Percentiles rank a stretch among this genome's conserved stretches.
These are phyloP conservation scores for Nebria ingens DNA, from an alignment of 1,140 invertebrate genomes.

Conservation along the genomic window DNA sequence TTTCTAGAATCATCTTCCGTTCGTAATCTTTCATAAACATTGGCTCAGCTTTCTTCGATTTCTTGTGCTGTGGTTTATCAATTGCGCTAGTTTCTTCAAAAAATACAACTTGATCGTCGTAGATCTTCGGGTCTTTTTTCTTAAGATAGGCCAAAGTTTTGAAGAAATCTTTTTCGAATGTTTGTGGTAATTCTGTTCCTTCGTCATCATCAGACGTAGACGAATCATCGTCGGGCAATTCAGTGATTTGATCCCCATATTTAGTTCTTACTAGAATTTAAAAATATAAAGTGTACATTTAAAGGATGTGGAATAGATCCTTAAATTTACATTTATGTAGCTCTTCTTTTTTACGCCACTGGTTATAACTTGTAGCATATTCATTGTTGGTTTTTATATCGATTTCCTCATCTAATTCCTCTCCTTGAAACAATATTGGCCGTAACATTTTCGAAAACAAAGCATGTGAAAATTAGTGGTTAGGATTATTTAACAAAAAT, in stretches of 20 bases:
- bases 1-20: slow-evolving; percentile 61
- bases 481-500: too few species aligned
- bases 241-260: slow-evolving; percentile 43
- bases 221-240: slow-evolving; percentile 23
- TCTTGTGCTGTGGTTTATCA: slow-evolving; percentile 27
- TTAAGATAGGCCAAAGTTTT: slow-evolving; percentile 77
- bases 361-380: slow-evolving; percentile 74
- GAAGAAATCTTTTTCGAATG: slow-evolving; percentile 76
- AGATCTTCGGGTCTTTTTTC: slow-evolving; percentile 79
- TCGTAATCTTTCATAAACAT: slow-evolving; percentile 73
- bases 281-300: slow-evolving; percentile 15
- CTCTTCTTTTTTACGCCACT: slow-evolving; percentile 74
- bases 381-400: slow-evolving; percentile 60
- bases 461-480: background rate
- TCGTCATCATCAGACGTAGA: slow-evolving; percentile 47
- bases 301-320: slow-evolving; percentile 16
- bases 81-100: slow-evolving; percentile 45
- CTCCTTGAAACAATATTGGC: slow-evolving; percentile 30
- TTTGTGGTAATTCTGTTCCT: slow-evolving; percentile 44
- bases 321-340: slow-evolving; percentile 63
- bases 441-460: background rate
- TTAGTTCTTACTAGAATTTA: slow-evolving; percentile 56
- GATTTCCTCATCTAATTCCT: slow-evolving; percentile 37
- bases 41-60: slow-evolving; percentile 43
- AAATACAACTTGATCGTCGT: slow-evolving; percentile 64